Conservation (phyloP, 2,888 invertebrate genomes). For the Bombyx huttoni region DNA sequence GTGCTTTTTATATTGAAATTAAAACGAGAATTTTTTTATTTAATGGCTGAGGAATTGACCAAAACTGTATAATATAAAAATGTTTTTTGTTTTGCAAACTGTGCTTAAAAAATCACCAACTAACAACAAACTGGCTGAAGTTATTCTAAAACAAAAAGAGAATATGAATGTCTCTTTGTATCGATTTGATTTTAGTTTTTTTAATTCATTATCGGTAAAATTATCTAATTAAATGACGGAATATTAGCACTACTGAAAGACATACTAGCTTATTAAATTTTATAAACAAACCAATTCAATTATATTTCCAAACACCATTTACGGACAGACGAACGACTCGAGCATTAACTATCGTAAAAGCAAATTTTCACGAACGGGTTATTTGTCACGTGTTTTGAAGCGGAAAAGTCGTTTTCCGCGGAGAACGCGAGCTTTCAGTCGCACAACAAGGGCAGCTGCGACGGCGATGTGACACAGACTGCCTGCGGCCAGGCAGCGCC, state of each 20-base stretch:
- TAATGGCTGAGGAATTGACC: not conserved
- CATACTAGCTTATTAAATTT: too few species aligned
- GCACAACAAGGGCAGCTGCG: constrained; percentile 14
- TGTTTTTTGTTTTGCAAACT: too few species aligned
- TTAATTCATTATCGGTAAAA: too few species aligned
- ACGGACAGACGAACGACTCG: not conserved
- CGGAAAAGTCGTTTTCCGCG: constrained; percentile 30
- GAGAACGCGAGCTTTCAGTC: constrained; percentile 10
- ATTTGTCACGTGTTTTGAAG: constrained; percentile 41
- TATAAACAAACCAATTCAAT: not conserved
- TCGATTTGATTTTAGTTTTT: too few species aligned
- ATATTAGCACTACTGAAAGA: too few species aligned
- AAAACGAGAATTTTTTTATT: not conserved
- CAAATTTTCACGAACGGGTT: not conserved
- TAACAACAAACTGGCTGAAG: too few species aligned
- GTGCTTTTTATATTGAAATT: not conserved
- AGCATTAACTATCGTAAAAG: not conserved
- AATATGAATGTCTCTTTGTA: too few species aligned
- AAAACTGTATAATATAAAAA: too few species aligned
- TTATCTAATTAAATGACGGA: too few species aligned
- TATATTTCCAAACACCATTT: not conserved
- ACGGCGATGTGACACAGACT: constrained; percentile 21
- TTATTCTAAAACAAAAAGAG: too few species aligned
- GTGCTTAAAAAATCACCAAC: too few species aligned
- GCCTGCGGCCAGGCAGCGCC: constrained; percentile 18